Conservation (phyloP, 2,888 invertebrate species). For the Scaeva pyrastri region DNA sequence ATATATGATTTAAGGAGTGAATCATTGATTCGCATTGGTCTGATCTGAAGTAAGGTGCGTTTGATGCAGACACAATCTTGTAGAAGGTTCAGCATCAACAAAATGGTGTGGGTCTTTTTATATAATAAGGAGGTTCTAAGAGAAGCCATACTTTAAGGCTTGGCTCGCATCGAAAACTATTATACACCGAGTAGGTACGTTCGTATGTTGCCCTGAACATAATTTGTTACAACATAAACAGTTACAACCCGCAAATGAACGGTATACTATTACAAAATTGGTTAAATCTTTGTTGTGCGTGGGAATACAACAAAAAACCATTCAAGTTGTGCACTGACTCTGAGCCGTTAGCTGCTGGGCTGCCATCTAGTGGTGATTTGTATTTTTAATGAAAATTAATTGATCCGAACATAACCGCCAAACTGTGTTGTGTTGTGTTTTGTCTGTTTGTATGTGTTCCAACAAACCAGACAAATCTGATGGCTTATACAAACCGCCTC, state of each 20-base stretch:
- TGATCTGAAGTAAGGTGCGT: constrained; percentile 38
- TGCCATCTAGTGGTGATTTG: constrained; percentile 15
- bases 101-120: constrained; percentile 42
- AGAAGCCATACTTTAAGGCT: constrained; percentile 12
- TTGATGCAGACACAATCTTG: constrained; percentile 20
- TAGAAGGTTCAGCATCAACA: neutral
- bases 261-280: constrained; percentile 14
- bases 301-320: constrained; percentile 53
- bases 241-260: constrained; percentile 11
- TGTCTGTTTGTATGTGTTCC: constrained; percentile 28
- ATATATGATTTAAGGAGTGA: constrained; percentile 31
- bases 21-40: constrained; percentile 32
- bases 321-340: constrained; percentile 39
- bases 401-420: constrained; percentile 65
- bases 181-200: too few species aligned
- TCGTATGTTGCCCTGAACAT: constrained; percentile 39
- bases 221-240: constrained; percentile 37
- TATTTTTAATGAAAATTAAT: constrained; percentile 66
- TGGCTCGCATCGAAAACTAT: constrained; percentile 14
- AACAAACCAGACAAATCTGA: neutral
- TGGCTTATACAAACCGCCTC: neutral
- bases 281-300: constrained; percentile 35
- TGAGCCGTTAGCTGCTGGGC: neutral
- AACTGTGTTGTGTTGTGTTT: constrained; percentile 35
- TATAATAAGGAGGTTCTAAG: constrained; percentile 32